phyloP scores from a whole-genome alignment of 1,140 invertebrate genomes.

The Pachyrhynchus sulphureomaculatus region DNA sequence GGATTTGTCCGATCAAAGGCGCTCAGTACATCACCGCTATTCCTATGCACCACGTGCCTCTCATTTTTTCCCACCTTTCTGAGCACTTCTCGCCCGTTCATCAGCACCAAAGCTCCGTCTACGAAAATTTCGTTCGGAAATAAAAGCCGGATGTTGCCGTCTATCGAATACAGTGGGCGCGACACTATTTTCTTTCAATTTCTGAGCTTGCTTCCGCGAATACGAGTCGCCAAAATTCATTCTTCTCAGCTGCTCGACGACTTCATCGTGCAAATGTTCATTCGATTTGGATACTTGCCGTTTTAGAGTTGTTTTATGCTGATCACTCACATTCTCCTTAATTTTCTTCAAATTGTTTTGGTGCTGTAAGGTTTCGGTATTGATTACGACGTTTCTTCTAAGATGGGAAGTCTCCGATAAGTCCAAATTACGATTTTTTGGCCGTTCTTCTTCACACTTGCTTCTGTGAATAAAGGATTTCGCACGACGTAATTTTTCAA shows the following conservation, averaged over 20 bases:
- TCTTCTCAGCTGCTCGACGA: constrained; percentile 11
- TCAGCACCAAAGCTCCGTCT: constrained; percentile 9
- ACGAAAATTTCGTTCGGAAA: constrained; percentile 2
- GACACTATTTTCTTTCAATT: background rate
- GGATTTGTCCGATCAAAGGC: too few relatives aligned
- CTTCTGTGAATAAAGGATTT: constrained; percentile 26
- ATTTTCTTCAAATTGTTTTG: constrained; percentile 13
- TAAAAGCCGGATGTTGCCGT: background rate
- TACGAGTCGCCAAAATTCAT: constrained; percentile 24
- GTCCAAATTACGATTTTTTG: background rate
- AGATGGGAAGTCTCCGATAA: constrained; percentile 24
- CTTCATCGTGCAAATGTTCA: constrained; percentile 16
- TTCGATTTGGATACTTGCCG: constrained; percentile 8
- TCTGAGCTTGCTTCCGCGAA: constrained; percentile 2
- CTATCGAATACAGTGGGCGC: background rate
- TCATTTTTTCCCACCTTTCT: background rate
- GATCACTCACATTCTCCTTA: background rate
- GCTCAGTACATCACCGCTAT: constrained; percentile 1
- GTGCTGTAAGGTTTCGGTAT: constrained; percentile 9
- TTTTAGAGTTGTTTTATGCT: background rate
- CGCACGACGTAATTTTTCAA: constrained; percentile 48
- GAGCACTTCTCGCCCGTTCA: background rate
- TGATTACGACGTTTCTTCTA: constrained; percentile 19
- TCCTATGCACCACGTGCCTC: background rate
- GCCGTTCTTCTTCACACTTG: constrained; percentile 7